phyloP scores from a whole-genome alignment of 2,888 invertebrate genomes.

The Selenia dentaria region DNA sequence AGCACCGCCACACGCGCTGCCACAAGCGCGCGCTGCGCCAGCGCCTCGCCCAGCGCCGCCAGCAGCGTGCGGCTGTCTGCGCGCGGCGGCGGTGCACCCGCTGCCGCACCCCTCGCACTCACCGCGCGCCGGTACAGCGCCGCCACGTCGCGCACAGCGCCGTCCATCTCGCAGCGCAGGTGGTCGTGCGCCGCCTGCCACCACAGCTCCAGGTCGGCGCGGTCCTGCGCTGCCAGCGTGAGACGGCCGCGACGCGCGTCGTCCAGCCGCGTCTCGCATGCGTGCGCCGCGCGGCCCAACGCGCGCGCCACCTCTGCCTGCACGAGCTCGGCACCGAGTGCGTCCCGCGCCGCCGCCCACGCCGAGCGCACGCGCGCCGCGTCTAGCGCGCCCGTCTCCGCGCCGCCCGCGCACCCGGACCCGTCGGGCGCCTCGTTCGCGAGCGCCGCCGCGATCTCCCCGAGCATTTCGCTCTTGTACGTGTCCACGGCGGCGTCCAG shows the following conservation, averaged over 20 bases:
- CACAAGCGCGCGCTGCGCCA: slow-evolving; percentile 78
- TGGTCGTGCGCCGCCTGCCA: slow-evolving; percentile 89
- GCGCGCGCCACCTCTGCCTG: slow-evolving; percentile 91
- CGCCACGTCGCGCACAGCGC: slow-evolving; percentile 87
- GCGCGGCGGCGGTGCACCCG: slow-evolving; percentile 51
- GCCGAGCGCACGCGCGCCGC: slow-evolving; percentile 90
- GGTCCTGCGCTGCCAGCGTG: slow-evolving; percentile 87
- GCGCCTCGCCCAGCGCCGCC: slow-evolving; percentile 51
- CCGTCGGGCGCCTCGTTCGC: slow-evolving; percentile 88
- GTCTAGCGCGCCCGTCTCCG: slow-evolving; percentile 54
- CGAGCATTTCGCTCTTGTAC: slow-evolving; percentile 88
- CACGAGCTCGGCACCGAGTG: slow-evolving; percentile 89
- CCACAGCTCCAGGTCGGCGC: slow-evolving; percentile 89
- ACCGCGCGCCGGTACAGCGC: slow-evolving; percentile 86
- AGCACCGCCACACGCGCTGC: slow-evolving; percentile 90
- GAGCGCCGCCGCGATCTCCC: slow-evolving; percentile 88
- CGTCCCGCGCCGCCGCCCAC: slow-evolving; percentile 90
- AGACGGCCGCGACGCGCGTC: slow-evolving; percentile 82
- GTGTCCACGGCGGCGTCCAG: slow-evolving; percentile 85
- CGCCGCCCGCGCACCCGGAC: slow-evolving; percentile 78
- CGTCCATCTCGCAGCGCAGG: slow-evolving; percentile 89
- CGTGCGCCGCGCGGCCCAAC: slow-evolving; percentile 87
- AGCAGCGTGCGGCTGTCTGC: slow-evolving; percentile 54
- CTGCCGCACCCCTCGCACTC: slow-evolving; percentile 60
- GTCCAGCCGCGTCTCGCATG: slow-evolving; percentile 86